Base-by-base conservation (phyloP, 1,140 invertebrate species). In the Solenopsis fugax region DNA sequence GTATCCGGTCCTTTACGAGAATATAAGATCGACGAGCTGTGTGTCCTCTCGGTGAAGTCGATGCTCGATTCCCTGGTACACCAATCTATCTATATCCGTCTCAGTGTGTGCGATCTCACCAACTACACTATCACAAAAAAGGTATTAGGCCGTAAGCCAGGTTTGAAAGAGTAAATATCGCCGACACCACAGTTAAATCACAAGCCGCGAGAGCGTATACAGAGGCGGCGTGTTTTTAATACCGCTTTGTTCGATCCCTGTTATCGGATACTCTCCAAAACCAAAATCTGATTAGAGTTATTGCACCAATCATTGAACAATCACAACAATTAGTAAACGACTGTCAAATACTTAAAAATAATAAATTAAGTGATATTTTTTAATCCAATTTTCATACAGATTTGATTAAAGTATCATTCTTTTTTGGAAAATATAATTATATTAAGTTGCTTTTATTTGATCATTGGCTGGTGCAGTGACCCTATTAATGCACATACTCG, bases 111-210 rank as follows among this genome's bases (percentile, higher is more conserved):
- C 24, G 52, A 73, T 78, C 4, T 86, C 54, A 86, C 54, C 82
- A 75, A 75, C 71, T 77, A 88, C 78, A 75, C 64, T 86, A 89
- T 87, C 85, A 77, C 76, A 77, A 86, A 48, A 48, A 60, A 81
- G n/a, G 4, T 72, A 82, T 82, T 78, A 76, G 69, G 71, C 54
- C 64, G 50, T 56, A 73, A 77, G 88, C 75, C 85, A 87, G 73
- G 24, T 48, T 76, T 41, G 60, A 84, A 54, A 65, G 29, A 56
- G 34, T 73, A 58, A 89, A 87, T 52, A 78, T 60, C 65, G 82
- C 88, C 62, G 56, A 89, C 77, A 87, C 85, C 78, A 81, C 75
- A 80, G 52, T 82, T 77, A 60, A 85, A 85, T 76, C 71, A 62
- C 87, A 75, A 88, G 60, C 45, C 65, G 50, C 48, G 48, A 56